Base-by-base conservation (phyloP, 2,888 invertebrate species). In the Liopterus haemorrhoidalis region DNA sequence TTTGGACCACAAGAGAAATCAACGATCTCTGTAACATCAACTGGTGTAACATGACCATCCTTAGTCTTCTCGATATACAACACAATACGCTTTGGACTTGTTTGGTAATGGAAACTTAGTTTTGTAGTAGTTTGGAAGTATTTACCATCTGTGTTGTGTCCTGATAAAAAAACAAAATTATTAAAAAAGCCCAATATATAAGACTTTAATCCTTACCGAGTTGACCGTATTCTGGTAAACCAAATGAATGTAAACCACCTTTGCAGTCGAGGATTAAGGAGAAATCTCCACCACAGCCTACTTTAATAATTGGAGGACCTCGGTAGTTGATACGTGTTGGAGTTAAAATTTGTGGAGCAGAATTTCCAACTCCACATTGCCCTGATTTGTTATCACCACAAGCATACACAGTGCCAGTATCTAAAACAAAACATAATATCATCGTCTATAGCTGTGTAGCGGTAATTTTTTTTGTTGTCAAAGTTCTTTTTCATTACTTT, bases 91-190 rank as follows among this genome's bases (percentile, higher is more conserved):
- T 91, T 86, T 4, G 94, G 94, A 35, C 79, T 75, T 41, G 82
- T 81, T 68, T 91, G 90, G 67, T 82, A 89, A 64, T 87, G 84
- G 73, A 80, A 94, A 56, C 85, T 83, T 60, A 94, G 72, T 64
- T 90, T 93, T 24, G 85, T 92, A 52, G 84, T 85, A 9, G 87
- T 89, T 46, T 91, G 83, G 68, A 95, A 93, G 66, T 89, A 94
- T 66, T 93, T 91, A 15, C 94, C 94, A 66, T 94, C 94, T 1
- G 92, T 89, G 66, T 94, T 94, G 67, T 94, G 93, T 16, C 94
- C 82, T 78, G 61, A n/a, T n/a, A n/a, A n/a, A 5, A 39, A 8
- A 8, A 15, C 14, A 37, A 37, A 21, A 46, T 33, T 20, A 24
- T 21, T 24, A n/a, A n/a, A n/a, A n/a, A n/a, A n/a, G n/a, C 5